These are phyloP conservation scores for Micropoecilia bifurca DNA, from an alignment of 2,797 vertebrate genomes.

Conservation along the genomic window DNA sequence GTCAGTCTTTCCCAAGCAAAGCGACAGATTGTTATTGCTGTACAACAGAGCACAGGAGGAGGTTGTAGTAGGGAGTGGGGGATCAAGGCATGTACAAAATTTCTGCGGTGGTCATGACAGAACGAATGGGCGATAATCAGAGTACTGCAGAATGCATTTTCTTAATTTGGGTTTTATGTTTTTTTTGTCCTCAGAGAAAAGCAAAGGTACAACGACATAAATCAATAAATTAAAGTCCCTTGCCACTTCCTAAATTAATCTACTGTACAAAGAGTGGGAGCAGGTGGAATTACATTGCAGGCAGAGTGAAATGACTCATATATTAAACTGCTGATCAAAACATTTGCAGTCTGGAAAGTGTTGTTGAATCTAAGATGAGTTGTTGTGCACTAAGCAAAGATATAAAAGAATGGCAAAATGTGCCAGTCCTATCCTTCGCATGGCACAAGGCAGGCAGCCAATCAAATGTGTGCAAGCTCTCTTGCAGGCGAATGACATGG, in stretches of 20 bases:
- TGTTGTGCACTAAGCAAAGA: constrained; percentile 58
- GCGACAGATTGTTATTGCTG: constrained; percentile 26
- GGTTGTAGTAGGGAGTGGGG: constrained; percentile 20
- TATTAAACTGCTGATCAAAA: constrained; percentile 57
- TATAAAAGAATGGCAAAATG: constrained; percentile 56
- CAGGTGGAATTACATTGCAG: constrained; percentile 58
- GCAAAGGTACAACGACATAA: constrained; percentile 51
- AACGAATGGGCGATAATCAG: background rate
- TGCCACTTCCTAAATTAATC: constrained; percentile 74
- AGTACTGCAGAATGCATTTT: background rate
- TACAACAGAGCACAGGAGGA: constrained; percentile 21
- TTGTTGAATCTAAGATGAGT: constrained; percentile 52
- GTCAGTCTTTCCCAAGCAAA: constrained; percentile 37
- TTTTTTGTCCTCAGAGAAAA: background rate
- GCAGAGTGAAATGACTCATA: constrained; percentile 53
- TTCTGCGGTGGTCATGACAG: background rate
- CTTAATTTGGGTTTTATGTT: background rate
- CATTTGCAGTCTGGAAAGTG: constrained; percentile 67
- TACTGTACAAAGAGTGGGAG: constrained; percentile 53
- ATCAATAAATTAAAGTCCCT: constrained; percentile 74
- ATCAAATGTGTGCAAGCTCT: constrained; percentile 74
- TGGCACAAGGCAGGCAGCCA: constrained; percentile 78
- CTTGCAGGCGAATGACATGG: constrained; percentile 79
- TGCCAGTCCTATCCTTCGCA: constrained; percentile 77
- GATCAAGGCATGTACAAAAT: background rate